These are phyloP conservation scores for Psittacula derbiana DNA, from an alignment of 2,797 vertebrate species.

Conservation along the genomic window DNA sequence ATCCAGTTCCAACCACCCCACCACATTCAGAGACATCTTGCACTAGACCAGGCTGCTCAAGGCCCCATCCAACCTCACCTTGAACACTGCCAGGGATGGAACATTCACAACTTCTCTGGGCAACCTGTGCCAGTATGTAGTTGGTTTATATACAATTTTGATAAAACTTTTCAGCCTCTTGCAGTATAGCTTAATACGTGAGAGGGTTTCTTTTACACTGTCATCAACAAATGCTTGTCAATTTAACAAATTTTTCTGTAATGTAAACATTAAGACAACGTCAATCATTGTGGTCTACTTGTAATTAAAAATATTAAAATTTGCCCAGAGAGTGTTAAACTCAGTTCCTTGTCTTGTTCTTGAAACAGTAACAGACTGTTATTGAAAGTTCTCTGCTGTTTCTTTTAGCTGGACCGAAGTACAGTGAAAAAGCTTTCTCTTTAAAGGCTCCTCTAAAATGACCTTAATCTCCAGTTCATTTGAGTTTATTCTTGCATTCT, in stretches of 20 bases:
- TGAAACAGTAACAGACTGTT: background rate
- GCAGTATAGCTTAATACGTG: background rate
- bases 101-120: no score
- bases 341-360: background rate
- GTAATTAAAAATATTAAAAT: background rate
- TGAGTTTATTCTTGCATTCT: background rate
- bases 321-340: background rate
- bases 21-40: background rate
- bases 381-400: background rate
- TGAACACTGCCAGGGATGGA: no score
- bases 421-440: background rate
- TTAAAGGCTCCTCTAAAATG: background rate
- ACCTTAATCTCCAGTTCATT: background rate
- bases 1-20: background rate
- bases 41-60: background rate
- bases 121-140: background rate
- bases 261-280: constrained; percentile 23
- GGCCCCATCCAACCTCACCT: no score
- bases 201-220: background rate
- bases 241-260: constrained; percentile 10
- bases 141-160: background rate
- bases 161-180: background rate
- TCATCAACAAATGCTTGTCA: background rate
- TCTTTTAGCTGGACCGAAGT: background rate
- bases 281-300: background rate